A percentile compares a stretch with the other conserved stretches of the same genome.
Conservation (phyloP, 2,888 invertebrate species). For the Digitonthophagus gazella region DNA sequence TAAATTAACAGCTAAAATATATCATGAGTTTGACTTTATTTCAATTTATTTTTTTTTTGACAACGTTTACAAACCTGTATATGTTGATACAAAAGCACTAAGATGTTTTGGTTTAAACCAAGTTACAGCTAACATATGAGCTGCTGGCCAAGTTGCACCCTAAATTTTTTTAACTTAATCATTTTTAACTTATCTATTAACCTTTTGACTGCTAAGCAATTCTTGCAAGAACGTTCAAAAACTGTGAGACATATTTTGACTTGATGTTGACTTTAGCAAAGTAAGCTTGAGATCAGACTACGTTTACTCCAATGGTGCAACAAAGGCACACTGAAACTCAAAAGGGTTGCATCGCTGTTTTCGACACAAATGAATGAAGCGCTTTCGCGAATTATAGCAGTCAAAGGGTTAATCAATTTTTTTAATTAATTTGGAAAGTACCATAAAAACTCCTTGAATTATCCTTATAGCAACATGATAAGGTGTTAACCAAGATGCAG, state of each 20-base stretch:
- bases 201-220: no score
- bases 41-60: not conserved
- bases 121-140: constrained; percentile 59
- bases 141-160: constrained; percentile 61
- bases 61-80: constrained; percentile 53
- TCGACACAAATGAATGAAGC: no score
- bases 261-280: no score
- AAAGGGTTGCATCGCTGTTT: no score
- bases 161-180: constrained; percentile 31
- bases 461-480: constrained; percentile 57
- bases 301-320: no score
- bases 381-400: no score
- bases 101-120: constrained; percentile 59
- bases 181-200: no score
- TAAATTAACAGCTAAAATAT: constrained; percentile 55
- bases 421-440: constrained; percentile 33
- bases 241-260: no score
- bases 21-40: not conserved
- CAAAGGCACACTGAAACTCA: no score
- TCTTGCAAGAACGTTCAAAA: no score
- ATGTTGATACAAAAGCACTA: constrained; percentile 58
- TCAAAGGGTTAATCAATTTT: not conserved
- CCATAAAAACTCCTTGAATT: constrained; percentile 58
- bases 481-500: constrained; percentile 59
- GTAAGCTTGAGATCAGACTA: no score